phyloP scores from a whole-genome alignment of 2,797 vertebrate genomes.

The Falco columbarius region DNA sequence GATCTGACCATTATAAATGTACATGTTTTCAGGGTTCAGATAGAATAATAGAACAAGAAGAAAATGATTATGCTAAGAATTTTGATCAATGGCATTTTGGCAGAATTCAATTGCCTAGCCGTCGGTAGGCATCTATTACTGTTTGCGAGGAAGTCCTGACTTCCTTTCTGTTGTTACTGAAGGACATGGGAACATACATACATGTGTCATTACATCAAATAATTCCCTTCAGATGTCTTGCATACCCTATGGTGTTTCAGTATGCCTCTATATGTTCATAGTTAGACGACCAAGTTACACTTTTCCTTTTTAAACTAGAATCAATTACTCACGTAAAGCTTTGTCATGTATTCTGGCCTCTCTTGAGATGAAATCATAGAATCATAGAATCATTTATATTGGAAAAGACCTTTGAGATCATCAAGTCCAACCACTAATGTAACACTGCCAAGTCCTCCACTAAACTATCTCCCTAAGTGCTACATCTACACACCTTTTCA shows the following conservation, averaged over 20 bases:
- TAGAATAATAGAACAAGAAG: not conserved
- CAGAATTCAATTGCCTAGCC: not conserved
- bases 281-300: not conserved
- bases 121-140: not conserved
- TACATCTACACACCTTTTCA: not conserved
- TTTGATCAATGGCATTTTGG: not conserved
- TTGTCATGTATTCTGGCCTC: not conserved
- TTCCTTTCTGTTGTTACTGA: not conserved
- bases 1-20: not conserved
- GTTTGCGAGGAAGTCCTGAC: not conserved
- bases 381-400: not conserved
- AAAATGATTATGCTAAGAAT: not conserved
- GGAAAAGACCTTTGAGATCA: not conserved
- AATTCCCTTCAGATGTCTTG: not conserved
- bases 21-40: not conserved
- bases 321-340: not conserved
- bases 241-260: not conserved
- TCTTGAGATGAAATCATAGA: not conserved
- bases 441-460: too few species aligned
- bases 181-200: not conserved
- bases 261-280: not conserved
- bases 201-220: not conserved
- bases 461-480: not conserved
- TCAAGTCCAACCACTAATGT: not conserved
- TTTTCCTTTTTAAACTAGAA: not conserved